These are phyloP conservation scores for Leucosticte australis DNA, from an alignment of 2,113 vertebrate species.

Conservation along the genomic window DNA sequence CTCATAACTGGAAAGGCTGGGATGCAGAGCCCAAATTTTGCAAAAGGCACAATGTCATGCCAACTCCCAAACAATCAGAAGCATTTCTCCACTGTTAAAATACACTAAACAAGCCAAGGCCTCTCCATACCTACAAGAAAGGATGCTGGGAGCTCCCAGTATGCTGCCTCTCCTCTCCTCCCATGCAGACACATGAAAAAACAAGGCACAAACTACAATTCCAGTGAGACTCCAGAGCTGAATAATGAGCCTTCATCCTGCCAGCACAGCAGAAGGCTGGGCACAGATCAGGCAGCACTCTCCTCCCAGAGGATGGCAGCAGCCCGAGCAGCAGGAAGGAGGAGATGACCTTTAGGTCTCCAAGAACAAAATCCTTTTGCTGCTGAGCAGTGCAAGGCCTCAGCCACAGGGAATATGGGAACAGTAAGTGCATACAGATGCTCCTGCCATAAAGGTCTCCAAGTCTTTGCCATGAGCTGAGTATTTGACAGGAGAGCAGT, in stretches of 20 bases:
- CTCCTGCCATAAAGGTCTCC: neutral
- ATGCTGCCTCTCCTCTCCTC: neutral
- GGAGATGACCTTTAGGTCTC: neutral
- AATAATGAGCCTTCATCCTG: neutral
- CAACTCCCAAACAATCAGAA: neutral
- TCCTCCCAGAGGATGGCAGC: neutral
- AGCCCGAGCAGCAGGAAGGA: fast-evolving
- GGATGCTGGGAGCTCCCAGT: neutral
- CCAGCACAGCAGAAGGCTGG: neutral
- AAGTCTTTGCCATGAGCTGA: neutral
- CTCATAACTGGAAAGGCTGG: neutral
- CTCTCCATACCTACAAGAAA: neutral
- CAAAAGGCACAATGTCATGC: neutral
- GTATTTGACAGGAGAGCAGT: neutral
- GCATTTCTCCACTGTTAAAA: neutral
- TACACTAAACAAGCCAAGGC: neutral
- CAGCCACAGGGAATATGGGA: fast-evolving
- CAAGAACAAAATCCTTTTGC: neutral
- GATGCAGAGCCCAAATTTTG: neutral
- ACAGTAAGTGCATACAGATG: neutral
- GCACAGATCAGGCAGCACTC: neutral
- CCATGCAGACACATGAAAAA: neutral
- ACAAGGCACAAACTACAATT: neutral
- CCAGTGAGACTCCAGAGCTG: neutral
- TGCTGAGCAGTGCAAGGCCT: neutral